These are phyloP conservation scores for Drosophila tripunctata DNA, from an alignment of 2,888 invertebrate genomes.

Conservation along the genomic window DNA sequence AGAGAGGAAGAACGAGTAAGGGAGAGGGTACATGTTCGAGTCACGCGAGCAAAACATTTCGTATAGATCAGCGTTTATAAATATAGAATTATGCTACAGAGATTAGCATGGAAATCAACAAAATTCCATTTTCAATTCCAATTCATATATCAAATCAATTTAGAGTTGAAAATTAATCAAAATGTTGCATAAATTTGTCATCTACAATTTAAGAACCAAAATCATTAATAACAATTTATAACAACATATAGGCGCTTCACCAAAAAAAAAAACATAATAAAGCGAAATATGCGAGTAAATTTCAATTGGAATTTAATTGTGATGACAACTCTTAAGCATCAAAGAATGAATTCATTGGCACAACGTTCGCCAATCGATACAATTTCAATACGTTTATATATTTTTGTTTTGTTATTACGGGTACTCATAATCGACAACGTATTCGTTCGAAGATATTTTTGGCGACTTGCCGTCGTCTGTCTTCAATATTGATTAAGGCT, in stretches of 20 bases:
- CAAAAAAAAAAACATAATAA: constrained; percentile 9
- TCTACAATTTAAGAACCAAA: constrained; percentile 48
- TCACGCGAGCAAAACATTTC: constrained; percentile 25
- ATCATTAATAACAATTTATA: constrained; percentile 74
- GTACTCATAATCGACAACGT: constrained; percentile 7
- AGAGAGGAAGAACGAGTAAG: neutral
- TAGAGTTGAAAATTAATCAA: constrained; percentile 61
- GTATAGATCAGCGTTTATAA: constrained; percentile 62
- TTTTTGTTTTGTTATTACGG: constrained; percentile 1
- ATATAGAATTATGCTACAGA: constrained; percentile 58
- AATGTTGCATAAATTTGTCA: constrained; percentile 66
- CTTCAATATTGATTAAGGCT: constrained; percentile 73
- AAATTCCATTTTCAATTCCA: constrained; percentile 15
- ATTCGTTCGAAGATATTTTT: constrained; percentile 27
- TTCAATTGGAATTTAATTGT: constrained; percentile 78
- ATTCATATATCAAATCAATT: constrained; percentile 34
- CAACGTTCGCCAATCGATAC: constrained; percentile 72
- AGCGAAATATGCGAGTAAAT: constrained; percentile 42
- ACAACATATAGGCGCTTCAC: too few species aligned
- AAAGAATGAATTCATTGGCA: constrained; percentile 60
- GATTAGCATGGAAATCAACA: constrained; percentile 54
- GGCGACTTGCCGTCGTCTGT: constrained; percentile 32
- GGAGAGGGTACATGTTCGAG: neutral
- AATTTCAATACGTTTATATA: constrained; percentile 44
- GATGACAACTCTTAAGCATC: constrained; percentile 53